Evolutionary conservation across 2,888 invertebrate genomes (phyloP), one percentile per base, ranked within the genome.

Genomic region (Hirtodrosophila confusa): DNA sequence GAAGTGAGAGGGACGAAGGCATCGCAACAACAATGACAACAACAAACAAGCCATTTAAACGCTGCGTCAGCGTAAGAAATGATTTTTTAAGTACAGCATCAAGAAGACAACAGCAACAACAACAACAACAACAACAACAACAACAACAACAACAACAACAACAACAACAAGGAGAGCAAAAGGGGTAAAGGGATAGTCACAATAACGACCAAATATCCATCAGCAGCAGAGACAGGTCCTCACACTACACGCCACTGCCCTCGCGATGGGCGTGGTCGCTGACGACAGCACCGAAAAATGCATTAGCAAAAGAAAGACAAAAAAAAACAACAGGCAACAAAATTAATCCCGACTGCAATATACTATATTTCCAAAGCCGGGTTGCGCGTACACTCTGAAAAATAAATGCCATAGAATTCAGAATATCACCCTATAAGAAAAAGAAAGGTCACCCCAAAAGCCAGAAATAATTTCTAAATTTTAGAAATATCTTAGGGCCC

Each of bases 131-230:
- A n/a, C n/a, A n/a, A n/a, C n/a, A n/a, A n/a, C n/a, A n/a, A n/a
- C n/a, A n/a, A n/a, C n/a, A n/a, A n/a, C n/a, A n/a, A n/a, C n/a
- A n/a, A n/a, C n/a, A n/a, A n/a, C n/a, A n/a, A 72, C 23, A 43
- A 33, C 27, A 51, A 24, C 31, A 51, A 24, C 8, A 45, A 35
- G 11, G 51, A 27, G 11, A 27, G 29, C 9, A 29, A 31, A 10
- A 54, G n/a, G 23, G 23, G 7, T 36, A 8, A 31, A 37, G 45
- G 47, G 47, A 17, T 11, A 33, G 69, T 69, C 61, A 68, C 71
- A 80, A 72, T 77, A 77, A 77, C 80, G 80, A 77, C 65, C 66
- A 69, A 76, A 72, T 66, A 78, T 78, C 78, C 82, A 80, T 80
- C 82, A 78, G 55, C 60, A 57, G 44, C 51, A 51, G 51, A 40